phyloP scores from a whole-genome alignment of 2,113 vertebrate genomes.

The Pipa parva region DNA sequence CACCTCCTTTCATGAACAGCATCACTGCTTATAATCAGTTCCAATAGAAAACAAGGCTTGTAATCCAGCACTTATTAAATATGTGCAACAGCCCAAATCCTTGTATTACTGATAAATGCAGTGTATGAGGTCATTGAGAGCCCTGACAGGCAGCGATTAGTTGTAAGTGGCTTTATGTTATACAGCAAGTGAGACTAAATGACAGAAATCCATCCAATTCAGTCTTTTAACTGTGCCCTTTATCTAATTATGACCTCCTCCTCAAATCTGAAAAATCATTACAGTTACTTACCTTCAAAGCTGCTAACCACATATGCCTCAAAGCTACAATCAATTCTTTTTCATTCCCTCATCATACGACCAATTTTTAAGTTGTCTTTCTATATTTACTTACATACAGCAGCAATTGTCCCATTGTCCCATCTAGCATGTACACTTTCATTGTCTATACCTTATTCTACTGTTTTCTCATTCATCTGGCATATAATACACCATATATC shows the following conservation, averaged over 20 bases:
- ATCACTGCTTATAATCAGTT: neutral
- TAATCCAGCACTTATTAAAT: neutral
- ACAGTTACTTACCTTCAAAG: neutral
- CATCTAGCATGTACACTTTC: too few relatives aligned
- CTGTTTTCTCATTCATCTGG: too few relatives aligned
- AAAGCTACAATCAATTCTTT: too few relatives aligned
- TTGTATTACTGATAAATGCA: neutral
- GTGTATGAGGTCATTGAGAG: neutral
- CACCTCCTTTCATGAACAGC: neutral
- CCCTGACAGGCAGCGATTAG: neutral
- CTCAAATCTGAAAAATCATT: neutral
- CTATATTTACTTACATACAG: too few relatives aligned
- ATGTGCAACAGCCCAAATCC: neutral
- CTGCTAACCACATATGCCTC: neutral
- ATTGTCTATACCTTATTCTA: too few relatives aligned
- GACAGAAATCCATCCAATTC: neutral
- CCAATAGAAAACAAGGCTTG: neutral
- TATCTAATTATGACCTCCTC: neutral
- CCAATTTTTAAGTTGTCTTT: too few relatives aligned
- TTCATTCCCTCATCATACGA: too few relatives aligned
- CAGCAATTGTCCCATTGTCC: too few relatives aligned
- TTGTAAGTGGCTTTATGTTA: neutral
- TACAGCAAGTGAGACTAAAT: neutral
- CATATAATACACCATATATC: too few relatives aligned
- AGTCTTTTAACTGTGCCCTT: neutral